Evolutionary conservation across 2,888 invertebrate genomes (phyloP).

Genomic region (Phorcus lineatus): DNA sequence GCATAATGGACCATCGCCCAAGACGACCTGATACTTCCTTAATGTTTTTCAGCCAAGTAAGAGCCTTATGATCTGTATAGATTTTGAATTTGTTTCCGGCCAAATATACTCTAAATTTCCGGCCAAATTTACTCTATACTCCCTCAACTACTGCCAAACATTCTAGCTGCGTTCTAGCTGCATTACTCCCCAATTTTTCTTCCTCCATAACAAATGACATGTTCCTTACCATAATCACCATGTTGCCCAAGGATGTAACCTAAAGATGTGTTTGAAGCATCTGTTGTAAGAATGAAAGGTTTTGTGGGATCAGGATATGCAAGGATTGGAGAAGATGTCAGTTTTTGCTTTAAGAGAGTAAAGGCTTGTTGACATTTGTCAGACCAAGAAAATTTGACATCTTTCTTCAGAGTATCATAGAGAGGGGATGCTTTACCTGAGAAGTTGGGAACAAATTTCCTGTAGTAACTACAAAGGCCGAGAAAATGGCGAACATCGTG

Average conservation of each 20-base stretch:
- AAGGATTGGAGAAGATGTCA: constrained; percentile 31
- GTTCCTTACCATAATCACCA: constrained; percentile 1
- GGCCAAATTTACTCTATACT: too few species aligned
- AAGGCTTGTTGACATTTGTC: constrained; percentile 25
- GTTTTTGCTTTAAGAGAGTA: constrained; percentile 1
- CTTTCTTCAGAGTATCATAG: not conserved
- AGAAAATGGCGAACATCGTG: constrained; percentile 3
- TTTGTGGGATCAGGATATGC: constrained; percentile 26
- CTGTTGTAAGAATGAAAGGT: constrained; percentile 37
- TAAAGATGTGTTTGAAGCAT: constrained; percentile 26
- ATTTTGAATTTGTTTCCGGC: constrained; percentile 12
- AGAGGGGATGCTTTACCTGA: constrained; percentile 1
- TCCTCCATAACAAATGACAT: constrained; percentile 33
- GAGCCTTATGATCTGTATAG: not conserved
- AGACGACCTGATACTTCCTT: not conserved
- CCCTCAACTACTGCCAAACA: constrained; percentile 35
- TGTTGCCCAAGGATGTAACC: constrained; percentile 33
- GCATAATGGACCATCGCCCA: constrained; percentile 40
- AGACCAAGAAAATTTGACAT: constrained; percentile 14
- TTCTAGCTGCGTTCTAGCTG: constrained; percentile 31
- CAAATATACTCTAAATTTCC: constrained; percentile 31
- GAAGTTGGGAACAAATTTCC: too few species aligned
- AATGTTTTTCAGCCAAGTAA: not conserved
- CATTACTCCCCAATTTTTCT: constrained; percentile 28
- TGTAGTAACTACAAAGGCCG: too few species aligned